Evolutionary conservation across 2,113 vertebrate species (phyloP).

Genomic region (Leucopsar rothschildi): DNA sequence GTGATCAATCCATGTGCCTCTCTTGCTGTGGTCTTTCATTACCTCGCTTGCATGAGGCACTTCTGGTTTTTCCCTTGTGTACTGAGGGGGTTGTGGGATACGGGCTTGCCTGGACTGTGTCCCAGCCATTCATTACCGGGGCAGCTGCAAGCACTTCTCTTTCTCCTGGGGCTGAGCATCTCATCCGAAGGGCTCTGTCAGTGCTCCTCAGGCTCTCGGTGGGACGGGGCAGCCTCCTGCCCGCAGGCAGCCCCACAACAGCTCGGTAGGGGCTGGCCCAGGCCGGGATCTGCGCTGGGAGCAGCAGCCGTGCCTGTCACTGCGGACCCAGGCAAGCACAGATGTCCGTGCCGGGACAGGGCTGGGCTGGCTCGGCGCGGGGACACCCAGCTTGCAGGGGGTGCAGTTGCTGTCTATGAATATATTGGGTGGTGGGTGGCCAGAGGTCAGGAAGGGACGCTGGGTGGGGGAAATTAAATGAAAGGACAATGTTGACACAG

Average conservation of each 20-base stretch:
- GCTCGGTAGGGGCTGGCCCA: background rate
- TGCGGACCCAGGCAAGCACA: background rate
- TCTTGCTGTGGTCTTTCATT: background rate
- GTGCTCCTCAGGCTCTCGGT: fast-evolving
- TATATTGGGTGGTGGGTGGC: slow-evolving; percentile 13
- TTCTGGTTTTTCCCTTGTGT: background rate
- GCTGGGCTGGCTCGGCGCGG: background rate
- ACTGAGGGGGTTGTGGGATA: background rate
- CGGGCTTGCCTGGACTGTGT: background rate
- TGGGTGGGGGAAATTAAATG: slow-evolving; percentile 19
- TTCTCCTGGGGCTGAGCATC: background rate
- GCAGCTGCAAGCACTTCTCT: slow-evolving; percentile 29
- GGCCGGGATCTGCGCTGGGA: background rate
- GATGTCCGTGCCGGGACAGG: background rate
- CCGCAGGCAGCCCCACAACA: fast-evolving
- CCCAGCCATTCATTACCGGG: background rate
- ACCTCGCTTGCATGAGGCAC: background rate
- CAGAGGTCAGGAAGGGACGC: background rate
- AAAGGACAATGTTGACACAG: slow-evolving; percentile 39
- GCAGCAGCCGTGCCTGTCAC: background rate
- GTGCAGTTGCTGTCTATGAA: background rate
- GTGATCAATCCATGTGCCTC: background rate
- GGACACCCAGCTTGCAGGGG: background rate
- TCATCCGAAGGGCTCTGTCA: background rate
- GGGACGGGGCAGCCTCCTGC: background rate